These are phyloP conservation scores for Ceyx margarethae DNA, from an alignment of 2,113 vertebrate species.

Conservation along the genomic window DNA sequence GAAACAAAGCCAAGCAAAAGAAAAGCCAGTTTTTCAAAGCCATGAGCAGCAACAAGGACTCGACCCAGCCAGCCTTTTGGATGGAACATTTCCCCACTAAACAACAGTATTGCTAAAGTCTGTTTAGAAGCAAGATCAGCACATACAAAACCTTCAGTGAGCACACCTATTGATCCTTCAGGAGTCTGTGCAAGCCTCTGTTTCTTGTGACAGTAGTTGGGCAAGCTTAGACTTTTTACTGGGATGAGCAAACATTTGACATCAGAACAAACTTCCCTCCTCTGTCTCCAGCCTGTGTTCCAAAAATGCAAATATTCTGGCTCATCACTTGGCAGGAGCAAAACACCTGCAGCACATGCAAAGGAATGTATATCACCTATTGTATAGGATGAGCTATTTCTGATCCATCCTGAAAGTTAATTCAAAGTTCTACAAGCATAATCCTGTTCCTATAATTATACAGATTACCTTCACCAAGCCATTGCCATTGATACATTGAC, in stretches of 20 bases:
- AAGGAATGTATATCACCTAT: not conserved
- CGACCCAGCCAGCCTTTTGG: not conserved
- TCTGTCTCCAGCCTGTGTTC: not conserved
- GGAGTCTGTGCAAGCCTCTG: not conserved
- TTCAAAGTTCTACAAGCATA: not conserved
- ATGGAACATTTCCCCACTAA: not conserved
- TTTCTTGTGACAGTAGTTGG: not conserved
- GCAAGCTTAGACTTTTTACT: not conserved
- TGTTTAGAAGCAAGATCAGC: not conserved
- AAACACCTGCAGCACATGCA: not conserved
- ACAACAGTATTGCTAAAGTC: not conserved
- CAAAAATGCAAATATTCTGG: not conserved
- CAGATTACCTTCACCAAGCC: not conserved
- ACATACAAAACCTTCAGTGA: not conserved
- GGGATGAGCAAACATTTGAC: not conserved
- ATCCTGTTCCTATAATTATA: not conserved
- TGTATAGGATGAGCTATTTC: not conserved
- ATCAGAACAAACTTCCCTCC: not conserved
- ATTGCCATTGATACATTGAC: not conserved
- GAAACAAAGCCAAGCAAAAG: not conserved
- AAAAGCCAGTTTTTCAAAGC: not conserved
- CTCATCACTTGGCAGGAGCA: not conserved
- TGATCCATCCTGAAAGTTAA: not conserved
- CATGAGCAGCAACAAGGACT: not conserved
- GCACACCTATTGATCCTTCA: not conserved